Evolutionary conservation across 2,113 vertebrate species (phyloP).

Genomic region (Myanophis thanlyinensis): DNA sequence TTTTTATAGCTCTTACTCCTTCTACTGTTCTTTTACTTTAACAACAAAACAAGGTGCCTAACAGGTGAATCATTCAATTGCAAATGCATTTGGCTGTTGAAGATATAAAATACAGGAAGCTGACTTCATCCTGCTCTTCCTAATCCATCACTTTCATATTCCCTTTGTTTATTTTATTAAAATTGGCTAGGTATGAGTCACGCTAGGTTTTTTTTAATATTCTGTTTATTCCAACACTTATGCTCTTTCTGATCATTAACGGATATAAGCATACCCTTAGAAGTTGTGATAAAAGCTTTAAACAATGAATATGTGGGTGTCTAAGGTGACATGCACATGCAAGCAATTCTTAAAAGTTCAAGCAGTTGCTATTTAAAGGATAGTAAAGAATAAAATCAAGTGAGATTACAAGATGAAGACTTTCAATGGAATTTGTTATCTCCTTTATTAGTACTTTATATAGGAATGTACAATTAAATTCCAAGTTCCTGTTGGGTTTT

Average conservation of each 20-base stretch:
- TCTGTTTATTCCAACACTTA: constrained; percentile 15
- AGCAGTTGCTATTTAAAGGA: background rate
- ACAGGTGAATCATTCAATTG: constrained; percentile 56
- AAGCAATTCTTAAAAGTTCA: background rate
- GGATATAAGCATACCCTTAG: background rate
- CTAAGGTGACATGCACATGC: background rate
- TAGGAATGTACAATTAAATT: constrained; percentile 24
- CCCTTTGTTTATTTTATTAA: accelerated
- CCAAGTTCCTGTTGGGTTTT: constrained; percentile 17
- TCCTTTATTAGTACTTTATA: constrained; percentile 36
- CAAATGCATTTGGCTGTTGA: constrained; percentile 15
- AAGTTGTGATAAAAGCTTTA: background rate
- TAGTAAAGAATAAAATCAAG: background rate
- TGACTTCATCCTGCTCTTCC: background rate
- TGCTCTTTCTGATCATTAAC: background rate
- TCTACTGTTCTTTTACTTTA: constrained; percentile 44
- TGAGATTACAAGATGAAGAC: constrained; percentile 16
- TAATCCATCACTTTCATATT: background rate
- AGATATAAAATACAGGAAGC: constrained; percentile 1
- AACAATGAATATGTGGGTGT: background rate
- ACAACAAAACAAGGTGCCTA: constrained; percentile 45
- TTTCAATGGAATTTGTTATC: constrained; percentile 48
- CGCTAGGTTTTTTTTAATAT: background rate
- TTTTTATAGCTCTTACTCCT: constrained; percentile 7
- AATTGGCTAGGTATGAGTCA: background rate